Base-by-base conservation (phyloP, 2,797 vertebrate species). In the Remorina albescens region DNA sequence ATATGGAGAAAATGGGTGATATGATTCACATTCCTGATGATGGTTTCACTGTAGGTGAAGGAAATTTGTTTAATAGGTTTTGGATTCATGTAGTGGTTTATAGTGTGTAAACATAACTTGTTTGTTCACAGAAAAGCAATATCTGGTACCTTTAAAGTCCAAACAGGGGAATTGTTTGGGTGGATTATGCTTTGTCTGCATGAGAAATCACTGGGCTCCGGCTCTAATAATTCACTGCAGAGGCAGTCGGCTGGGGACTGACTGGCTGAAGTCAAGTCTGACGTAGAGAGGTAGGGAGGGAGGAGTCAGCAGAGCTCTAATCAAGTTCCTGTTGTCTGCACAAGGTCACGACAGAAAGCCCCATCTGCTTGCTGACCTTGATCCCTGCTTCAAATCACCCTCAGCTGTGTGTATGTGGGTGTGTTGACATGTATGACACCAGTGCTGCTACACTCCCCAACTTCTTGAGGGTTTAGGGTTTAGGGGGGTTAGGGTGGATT, bases 301-400 rank as follows among this genome's bases (percentile, higher is more conserved):
- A 10, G 18, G 53, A 56, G 56, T 21, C 47, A 53, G 68, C 60
- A 71, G 81, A 57, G 39, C 47, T 19, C 57, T 76, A 81, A 89
- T 84, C 68, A 82, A 80, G 58, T 61, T 60, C 67, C 79, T 76
- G 77, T 86, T 88, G 88, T 87, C 79, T 73, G 46, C 61, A 78
- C 19, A 63, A 84, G 88, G 78, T 88, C 78, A 67, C 37, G 51
- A 57, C 41, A 57, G 41, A 80, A 70, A 80, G 67, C 61, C 65
- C 86, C 89, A 91, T 87, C 90, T 93, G 91, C 88, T 91, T 73
- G 60, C 71, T 92, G 90, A 92, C 90, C 92, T 90, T 91, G 89
- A 92, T 88, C 87, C 67, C 56, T 11, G 70, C 34, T 37, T 74
- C 63, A 71, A 90, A 90, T 91, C 80, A 88, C 70, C 74, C 84